phyloP scores from a whole-genome alignment of 2,888 invertebrate species.

The Drosophila silvestris region DNA sequence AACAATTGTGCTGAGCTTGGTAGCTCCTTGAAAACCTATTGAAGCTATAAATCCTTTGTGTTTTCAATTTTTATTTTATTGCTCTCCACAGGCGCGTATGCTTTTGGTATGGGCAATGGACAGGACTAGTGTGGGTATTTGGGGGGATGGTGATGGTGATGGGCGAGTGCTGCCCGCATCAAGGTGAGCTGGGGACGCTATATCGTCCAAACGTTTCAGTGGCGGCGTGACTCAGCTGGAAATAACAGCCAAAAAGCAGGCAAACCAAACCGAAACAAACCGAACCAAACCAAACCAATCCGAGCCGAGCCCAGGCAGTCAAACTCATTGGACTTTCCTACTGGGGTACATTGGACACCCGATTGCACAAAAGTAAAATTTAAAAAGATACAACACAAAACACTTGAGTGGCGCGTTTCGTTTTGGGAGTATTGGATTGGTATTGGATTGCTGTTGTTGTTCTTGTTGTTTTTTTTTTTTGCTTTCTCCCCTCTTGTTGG shows the following conservation, averaged over 20 bases:
- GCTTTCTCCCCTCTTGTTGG: conserved; percentile 5
- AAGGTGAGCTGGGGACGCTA: conserved; percentile 32
- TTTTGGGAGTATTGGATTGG: conserved; percentile 37
- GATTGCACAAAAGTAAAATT: conserved; percentile 72
- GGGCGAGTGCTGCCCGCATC: conserved; percentile 7
- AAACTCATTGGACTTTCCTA: conserved; percentile 36
- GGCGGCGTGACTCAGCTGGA: conserved; percentile 61
- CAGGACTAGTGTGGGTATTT: conserved; percentile 2
- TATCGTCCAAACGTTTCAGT: conserved; percentile 24
- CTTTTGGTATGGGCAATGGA: conserved; percentile 32
- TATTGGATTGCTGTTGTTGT: conserved; percentile 3
- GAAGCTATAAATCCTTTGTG: conserved; percentile 82
- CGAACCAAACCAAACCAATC: conserved; percentile 3
- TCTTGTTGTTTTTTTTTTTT: not conserved
- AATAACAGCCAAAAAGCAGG: conserved; percentile 59
- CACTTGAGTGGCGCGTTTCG: conserved; percentile 64
- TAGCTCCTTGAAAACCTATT: conserved; percentile 81
- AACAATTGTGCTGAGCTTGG: conserved; percentile 66
- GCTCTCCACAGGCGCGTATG: conserved; percentile 70
- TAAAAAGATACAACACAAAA: conserved; percentile 74
- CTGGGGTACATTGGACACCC: conserved; percentile 54
- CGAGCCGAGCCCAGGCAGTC: conserved; percentile 11
- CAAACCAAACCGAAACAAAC: conserved; percentile 17
- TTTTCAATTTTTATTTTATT: conserved; percentile 82
- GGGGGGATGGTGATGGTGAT: not conserved